A percentile compares a stretch with the other conserved stretches of the same genome.
Conservation (phyloP, 2,888 invertebrate species). For the Pyrrhosoma nymphula region DNA sequence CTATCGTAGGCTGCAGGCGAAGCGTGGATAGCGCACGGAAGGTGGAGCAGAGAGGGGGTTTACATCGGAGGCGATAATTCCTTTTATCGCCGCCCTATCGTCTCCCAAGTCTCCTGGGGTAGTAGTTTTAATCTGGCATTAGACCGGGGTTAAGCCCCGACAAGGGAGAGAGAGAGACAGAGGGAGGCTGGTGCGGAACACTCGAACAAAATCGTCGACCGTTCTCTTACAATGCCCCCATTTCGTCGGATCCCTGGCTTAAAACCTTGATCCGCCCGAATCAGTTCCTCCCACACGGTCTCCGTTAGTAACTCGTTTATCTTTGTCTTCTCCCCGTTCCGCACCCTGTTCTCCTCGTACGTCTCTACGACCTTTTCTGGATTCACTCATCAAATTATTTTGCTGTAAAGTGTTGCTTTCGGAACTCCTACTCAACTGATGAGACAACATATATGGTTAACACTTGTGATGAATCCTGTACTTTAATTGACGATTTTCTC, state of each 20-base stretch:
- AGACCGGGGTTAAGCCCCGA: constrained; percentile 20
- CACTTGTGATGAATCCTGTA: no score
- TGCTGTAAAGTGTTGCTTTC: no score
- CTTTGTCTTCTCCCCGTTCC: background rate
- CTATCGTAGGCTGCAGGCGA: background rate
- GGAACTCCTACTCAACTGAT: no score
- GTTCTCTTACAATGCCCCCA: background rate
- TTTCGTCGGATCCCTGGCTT: background rate
- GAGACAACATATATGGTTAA: no score
- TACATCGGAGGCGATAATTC: background rate
- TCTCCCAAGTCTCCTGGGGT: background rate
- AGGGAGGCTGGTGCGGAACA: background rate
- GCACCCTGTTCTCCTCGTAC: background rate
- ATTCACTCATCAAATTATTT: no score
- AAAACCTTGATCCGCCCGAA: background rate
- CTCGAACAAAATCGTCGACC: background rate
- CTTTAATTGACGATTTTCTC: no score
- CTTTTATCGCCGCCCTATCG: background rate
- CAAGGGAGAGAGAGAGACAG: background rate
- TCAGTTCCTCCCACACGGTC: background rate
- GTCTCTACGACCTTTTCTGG: no score
- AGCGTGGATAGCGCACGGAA: background rate
- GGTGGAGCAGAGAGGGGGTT: background rate
- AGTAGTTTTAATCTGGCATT: constrained; percentile 40
- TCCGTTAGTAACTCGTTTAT: background rate